Evolutionary conservation across 2,113 vertebrate species (phyloP).

Genomic region (Kobus ellipsiprymnus): DNA sequence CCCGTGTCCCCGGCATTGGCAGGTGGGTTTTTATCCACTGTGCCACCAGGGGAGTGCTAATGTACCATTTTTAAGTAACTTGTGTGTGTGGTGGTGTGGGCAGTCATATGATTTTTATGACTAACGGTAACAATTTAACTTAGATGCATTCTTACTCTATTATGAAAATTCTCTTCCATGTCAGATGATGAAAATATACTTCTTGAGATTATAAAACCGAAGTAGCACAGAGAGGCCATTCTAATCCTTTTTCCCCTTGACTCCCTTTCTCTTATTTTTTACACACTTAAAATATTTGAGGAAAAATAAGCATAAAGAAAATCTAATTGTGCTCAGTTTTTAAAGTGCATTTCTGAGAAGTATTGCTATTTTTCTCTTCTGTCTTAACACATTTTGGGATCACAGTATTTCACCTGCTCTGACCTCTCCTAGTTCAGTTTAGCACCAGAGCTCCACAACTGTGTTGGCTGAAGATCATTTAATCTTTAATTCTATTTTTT

Average conservation of each 20-base stretch:
- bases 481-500: not conserved
- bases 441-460: not conserved
- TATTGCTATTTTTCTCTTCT: not conserved
- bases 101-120: not conserved
- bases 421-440: too few relatives aligned
- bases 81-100: not conserved
- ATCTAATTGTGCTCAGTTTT: not conserved
- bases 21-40: not conserved
- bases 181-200: not conserved
- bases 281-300: not conserved
- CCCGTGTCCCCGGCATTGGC: not conserved
- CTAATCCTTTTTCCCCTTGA: not conserved
- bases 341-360: not conserved
- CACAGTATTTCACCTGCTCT: fast-evolving
- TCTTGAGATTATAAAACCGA: not conserved
- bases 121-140: not conserved
- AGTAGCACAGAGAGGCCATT: not conserved
- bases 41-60: not conserved
- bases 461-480: not conserved
- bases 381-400: not conserved
- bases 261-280: not conserved
- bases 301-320: not conserved
- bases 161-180: not conserved
- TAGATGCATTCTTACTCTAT: not conserved
- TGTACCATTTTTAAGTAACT: not conserved